Base-by-base conservation (phyloP, 2,888 invertebrate genomes). In the Yponomeuta sedellus region DNA sequence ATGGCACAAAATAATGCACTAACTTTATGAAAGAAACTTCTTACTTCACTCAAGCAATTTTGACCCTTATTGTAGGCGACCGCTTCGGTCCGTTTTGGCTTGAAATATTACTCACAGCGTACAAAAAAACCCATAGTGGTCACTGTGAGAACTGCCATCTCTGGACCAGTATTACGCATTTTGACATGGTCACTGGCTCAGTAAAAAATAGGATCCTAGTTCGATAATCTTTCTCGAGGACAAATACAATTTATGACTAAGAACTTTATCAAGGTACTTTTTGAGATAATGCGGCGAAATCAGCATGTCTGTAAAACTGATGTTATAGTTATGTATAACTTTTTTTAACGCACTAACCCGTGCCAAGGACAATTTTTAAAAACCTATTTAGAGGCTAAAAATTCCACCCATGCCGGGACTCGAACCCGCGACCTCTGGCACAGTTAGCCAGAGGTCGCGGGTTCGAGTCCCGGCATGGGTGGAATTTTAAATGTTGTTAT, bases 21-120 rank as follows among this genome's bases (percentile, higher is more conserved):
- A 61, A 34, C n/a, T 28, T 61, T 61, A 61, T 16, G n/a, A 61
- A n/a, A 61, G 34, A 61, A 16, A 52, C 44, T 12, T 16, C 44
- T 12, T 16, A 16, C 44, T 52, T 44, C 5, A 4, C 0, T 5
- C 44, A 16, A 52, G 44, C 44, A 3, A 52, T 52, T 52, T 52
- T 52, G 16, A 4, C 12, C 44, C 44, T 52, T 52, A 16, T 16
- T 52, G 44, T 16, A 16, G 12, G 44, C 34, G 44, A 5, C 1
- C 16, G 8, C 44, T 52, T 16, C 2, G 44, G 12, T 52, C 44
- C 3, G 44, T 16, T 52, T 52, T 16, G 44, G 44, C 3, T 52
- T 16, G 44, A 12, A 52, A 52, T 16, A 52, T 12, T 12, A 16
- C 16, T 52, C 16, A 16, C 3, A 52, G 16, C 16, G 44, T 52